phyloP scores from a whole-genome alignment of 2,113 vertebrate genomes.

The Myiagra hebetior region DNA sequence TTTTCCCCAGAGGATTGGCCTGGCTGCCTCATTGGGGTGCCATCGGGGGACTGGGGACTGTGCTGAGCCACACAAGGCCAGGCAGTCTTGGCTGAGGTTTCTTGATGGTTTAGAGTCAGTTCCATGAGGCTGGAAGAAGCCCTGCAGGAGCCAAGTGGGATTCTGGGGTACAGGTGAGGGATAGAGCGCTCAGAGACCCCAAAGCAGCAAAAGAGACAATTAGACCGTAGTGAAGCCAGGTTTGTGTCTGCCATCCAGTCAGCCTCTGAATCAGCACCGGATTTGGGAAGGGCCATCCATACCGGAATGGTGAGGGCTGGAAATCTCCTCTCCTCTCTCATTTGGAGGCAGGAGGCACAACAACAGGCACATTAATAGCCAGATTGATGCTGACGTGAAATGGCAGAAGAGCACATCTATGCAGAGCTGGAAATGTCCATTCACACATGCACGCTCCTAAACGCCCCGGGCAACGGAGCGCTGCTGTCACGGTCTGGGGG shows the following conservation, averaged over 20 bases:
- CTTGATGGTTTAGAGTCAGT: background rate
- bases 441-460: constrained; percentile 11
- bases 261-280: background rate
- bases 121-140: background rate
- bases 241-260: background rate
- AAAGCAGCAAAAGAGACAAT: background rate
- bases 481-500: constrained; percentile 37
- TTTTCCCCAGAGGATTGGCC: background rate
- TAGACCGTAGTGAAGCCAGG: background rate
- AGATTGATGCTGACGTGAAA: constrained; percentile 42
- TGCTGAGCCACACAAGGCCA: fast-evolving
- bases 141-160: background rate
- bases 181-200: fast-evolving
- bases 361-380: background rate
- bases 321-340: background rate
- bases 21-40: fast-evolving
- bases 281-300: background rate
- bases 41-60: fast-evolving
- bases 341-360: background rate
- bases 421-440: constrained; percentile 46
- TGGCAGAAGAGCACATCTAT: constrained; percentile 33
- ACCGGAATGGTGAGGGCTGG: background rate
- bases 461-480: background rate
- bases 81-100: background rate
- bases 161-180: background rate